Percentiles rank a stretch among this genome's conserved stretches.
phyloP scores from a whole-genome alignment of 1,140 invertebrate genomes.

The Plodia interpunctella region DNA sequence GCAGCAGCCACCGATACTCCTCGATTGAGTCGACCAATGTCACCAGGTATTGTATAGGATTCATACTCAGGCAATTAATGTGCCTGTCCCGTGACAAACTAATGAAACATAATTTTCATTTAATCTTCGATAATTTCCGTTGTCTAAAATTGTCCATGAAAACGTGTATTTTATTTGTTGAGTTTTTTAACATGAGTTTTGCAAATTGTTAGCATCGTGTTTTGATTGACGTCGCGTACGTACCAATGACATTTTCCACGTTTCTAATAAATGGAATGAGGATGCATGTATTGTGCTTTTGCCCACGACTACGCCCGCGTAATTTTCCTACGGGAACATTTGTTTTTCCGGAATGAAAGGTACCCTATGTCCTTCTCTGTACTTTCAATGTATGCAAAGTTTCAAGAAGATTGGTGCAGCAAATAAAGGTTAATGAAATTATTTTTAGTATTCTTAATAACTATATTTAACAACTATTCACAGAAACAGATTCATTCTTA shows the following conservation, averaged over 20 bases:
- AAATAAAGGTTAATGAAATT: too few species aligned
- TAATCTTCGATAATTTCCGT: background rate
- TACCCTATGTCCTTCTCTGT: too few species aligned
- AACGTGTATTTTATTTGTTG: background rate
- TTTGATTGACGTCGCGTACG: background rate
- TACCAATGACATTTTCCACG: background rate
- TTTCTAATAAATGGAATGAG: background rate
- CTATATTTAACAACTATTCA: too few species aligned
- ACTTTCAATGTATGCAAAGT: too few species aligned
- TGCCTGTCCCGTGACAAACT: background rate
- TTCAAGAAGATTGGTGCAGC: too few species aligned
- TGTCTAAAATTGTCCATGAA: background rate
- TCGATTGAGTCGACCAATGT: constrained; percentile 41
- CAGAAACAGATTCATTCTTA: background rate
- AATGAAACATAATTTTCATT: background rate
- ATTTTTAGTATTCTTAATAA: too few species aligned
- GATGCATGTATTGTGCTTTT: background rate
- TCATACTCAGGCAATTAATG: constrained; percentile 29
- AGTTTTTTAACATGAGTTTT: background rate
- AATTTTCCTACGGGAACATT: too few species aligned
- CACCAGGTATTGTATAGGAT: constrained; percentile 41
- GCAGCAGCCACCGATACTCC: constrained; percentile 55
- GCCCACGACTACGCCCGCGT: too few species aligned
- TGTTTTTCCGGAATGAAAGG: too few species aligned
- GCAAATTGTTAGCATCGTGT: background rate